These are phyloP conservation scores for Siniperca scherzeri DNA, from an alignment of 2,797 vertebrate species.

Conservation along the genomic window DNA sequence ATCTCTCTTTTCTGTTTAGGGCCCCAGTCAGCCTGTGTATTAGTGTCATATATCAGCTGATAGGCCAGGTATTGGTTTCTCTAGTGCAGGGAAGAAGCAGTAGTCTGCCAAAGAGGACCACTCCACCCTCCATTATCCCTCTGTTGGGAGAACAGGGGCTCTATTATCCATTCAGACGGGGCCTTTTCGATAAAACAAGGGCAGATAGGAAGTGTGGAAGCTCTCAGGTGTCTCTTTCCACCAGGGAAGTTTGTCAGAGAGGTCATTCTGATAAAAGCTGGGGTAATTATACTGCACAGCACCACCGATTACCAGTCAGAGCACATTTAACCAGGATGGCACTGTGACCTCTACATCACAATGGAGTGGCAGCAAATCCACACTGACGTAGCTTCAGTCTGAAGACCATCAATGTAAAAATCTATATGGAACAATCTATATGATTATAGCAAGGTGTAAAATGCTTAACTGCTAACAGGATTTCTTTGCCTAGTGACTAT, in stretches of 20 bases:
- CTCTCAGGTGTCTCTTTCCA: conserved; percentile 83
- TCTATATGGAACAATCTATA: conserved; percentile 7
- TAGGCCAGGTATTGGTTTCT: conserved; percentile 89
- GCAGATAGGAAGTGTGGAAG: conserved; percentile 81
- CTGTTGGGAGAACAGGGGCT: conserved; percentile 84
- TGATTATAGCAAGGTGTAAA: not conserved
- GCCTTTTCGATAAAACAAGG: conserved; percentile 81
- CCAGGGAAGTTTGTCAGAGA: conserved; percentile 78
- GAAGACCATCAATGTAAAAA: conserved; percentile 23
- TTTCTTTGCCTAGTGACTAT: not conserved
- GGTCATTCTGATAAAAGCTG: conserved; percentile 79
- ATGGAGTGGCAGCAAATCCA: conserved; percentile 35
- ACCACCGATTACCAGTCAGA: conserved; percentile 75
- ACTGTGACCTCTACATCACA: conserved; percentile 68
- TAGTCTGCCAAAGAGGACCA: conserved; percentile 83
- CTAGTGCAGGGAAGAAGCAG: conserved; percentile 84
- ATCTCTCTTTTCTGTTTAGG: conserved; percentile 93
- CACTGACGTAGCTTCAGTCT: conserved; percentile 7
- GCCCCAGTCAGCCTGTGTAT: conserved; percentile 92
- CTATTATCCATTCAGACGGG: conserved; percentile 83
- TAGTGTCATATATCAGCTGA: conserved; percentile 94
- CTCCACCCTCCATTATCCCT: conserved; percentile 84
- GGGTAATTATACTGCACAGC: conserved; percentile 78
- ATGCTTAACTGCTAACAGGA: not conserved
- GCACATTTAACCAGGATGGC: conserved; percentile 72